These are phyloP conservation scores for Thymelicus lineola DNA, from an alignment of 2,888 invertebrate genomes.

Conservation along the genomic window DNA sequence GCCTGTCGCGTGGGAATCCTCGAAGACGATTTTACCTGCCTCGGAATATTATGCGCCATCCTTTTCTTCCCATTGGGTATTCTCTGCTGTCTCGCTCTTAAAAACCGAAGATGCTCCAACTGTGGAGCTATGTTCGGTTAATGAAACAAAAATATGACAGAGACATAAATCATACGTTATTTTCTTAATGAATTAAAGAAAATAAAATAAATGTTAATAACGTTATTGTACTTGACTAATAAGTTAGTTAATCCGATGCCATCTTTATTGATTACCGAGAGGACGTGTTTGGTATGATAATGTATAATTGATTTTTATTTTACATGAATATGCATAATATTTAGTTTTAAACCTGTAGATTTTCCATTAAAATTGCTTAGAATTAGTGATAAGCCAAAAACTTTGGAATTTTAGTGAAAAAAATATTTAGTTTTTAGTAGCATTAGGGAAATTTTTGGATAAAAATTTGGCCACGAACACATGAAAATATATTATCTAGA, in stretches of 20 bases:
- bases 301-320: no score
- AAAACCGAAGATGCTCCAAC: slow-evolving; percentile 93
- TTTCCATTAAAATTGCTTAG: not conserved
- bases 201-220: slow-evolving; percentile 6
- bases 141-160: not conserved
- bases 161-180: slow-evolving; percentile 17
- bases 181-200: slow-evolving; percentile 9
- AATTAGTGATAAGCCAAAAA: not conserved
- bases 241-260: slow-evolving; percentile 31
- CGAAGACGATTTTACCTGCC: slow-evolving; percentile 94
- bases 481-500: not conserved
- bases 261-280: slow-evolving; percentile 23
- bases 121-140: slow-evolving; percentile 93
- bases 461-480: no score
- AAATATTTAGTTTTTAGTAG: not conserved
- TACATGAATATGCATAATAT: no score
- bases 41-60: slow-evolving; percentile 93
- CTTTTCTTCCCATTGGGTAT: slow-evolving; percentile 95
- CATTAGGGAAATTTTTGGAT: no score
- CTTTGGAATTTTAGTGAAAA: not conserved
- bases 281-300: no score
- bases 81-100: slow-evolving; percentile 93
- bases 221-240: slow-evolving; percentile 13
- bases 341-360: not conserved
- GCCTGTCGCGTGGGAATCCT: slow-evolving; percentile 94